phyloP scores from a whole-genome alignment of 2,797 vertebrate species.

The Fundulus diaphanus region DNA sequence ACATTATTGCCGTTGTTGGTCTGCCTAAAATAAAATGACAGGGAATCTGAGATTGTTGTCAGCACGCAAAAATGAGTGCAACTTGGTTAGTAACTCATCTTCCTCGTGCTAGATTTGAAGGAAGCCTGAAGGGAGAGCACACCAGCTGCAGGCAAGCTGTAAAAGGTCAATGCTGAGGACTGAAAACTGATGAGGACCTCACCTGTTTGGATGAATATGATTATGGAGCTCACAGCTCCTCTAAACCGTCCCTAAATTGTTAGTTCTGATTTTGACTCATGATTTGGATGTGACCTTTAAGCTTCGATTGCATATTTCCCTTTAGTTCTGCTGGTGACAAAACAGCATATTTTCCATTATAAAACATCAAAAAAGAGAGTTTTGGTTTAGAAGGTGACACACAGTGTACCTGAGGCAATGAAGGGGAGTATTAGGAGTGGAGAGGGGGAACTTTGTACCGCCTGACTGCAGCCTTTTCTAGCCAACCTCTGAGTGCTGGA shows the following conservation, averaged over 20 bases:
- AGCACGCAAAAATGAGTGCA: not conserved
- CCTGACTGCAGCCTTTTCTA: constrained; percentile 37
- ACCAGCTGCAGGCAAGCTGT: constrained; percentile 57
- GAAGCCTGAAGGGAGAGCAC: constrained; percentile 13
- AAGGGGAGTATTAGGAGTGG: constrained; percentile 21
- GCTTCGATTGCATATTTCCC: not conserved
- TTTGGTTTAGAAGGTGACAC: constrained; percentile 12
- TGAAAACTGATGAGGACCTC: constrained; percentile 28
- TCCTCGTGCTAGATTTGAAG: constrained; percentile 31
- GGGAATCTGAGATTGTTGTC: not conserved
- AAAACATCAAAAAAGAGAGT: not conserved
- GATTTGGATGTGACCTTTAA: not conserved
- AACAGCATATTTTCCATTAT: constrained; percentile 1
- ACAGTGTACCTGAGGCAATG: constrained; percentile 38
- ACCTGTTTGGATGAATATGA: constrained; percentile 31
- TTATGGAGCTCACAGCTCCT: constrained; percentile 9
- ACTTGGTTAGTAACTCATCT: not conserved
- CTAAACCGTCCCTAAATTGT: constrained; percentile 11
- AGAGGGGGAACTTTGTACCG: constrained; percentile 14
- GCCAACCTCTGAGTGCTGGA: constrained; percentile 38
- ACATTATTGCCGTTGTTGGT: not conserved
- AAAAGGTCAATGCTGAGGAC: constrained; percentile 40
- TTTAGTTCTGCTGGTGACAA: not conserved
- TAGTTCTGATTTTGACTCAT: not conserved
- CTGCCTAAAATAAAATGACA: constrained; percentile 5